phyloP scores from a whole-genome alignment of 2,113 vertebrate genomes.

The Zonotrichia leucophrys region DNA sequence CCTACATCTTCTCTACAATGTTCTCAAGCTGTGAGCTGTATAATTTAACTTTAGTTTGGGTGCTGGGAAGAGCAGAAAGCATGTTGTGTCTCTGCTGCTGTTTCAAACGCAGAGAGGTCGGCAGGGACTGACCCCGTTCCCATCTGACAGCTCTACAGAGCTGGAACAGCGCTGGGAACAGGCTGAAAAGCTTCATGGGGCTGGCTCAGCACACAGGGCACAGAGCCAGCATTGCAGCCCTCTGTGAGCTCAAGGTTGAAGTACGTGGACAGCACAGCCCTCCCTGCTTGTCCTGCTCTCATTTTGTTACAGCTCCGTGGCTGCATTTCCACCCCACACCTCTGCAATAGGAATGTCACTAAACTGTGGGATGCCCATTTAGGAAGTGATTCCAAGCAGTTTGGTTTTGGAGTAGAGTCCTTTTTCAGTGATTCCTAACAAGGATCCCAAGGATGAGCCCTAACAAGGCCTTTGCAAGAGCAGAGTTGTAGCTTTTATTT shows the following conservation, averaged over 20 bases:
- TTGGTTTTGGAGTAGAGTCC: neutral
- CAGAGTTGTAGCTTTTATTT: conserved; percentile 6
- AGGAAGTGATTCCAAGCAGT: neutral
- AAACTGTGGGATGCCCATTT: neutral
- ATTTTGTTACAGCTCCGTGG: neutral
- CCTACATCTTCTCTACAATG: neutral
- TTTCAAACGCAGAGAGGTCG: neutral
- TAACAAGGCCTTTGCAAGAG: neutral
- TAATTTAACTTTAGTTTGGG: neutral
- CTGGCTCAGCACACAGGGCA: neutral
- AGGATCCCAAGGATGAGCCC: neutral
- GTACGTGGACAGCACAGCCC: neutral
- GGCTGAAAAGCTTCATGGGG: neutral
- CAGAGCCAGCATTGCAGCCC: neutral
- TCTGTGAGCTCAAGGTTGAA: neutral
- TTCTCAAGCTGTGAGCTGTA: neutral
- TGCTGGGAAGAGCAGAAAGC: neutral
- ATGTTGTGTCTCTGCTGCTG: neutral
- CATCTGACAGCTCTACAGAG: neutral
- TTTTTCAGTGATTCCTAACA: neutral
- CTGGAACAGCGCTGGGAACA: neutral
- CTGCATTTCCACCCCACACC: neutral
- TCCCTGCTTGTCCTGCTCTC: neutral
- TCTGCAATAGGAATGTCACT: neutral
- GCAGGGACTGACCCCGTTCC: neutral